Evolutionary conservation across 2,888 invertebrate genomes (phyloP), one percentile per base, ranked within the genome.

Genomic region (Sinopyrophorus schimmeli): DNA sequence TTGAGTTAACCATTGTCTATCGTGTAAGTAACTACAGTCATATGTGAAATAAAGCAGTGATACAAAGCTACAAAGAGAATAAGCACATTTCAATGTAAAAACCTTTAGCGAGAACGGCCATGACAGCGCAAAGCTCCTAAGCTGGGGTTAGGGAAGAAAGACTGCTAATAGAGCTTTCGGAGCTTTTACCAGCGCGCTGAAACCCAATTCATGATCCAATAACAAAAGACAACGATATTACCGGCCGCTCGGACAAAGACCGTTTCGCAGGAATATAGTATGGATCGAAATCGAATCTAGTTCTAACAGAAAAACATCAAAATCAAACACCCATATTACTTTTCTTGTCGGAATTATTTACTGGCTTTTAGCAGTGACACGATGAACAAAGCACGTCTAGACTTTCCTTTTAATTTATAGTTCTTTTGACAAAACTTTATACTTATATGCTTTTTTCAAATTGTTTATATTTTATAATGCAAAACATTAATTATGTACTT

Each of bases 211-310:
- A 72, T 74, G 74, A 74, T 74, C 73, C 74, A 74, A 74, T 74
- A 74, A 74, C 74, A 74, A 74, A 74, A 74, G 73, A 74, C 73
- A 74, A 74, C 73, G 72, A 72, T 74, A 74, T 74, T 73, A 74
- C 72, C 72, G 73, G 67, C 71, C 61, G 70, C 70, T 72, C 72
- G 74, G 74, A 74, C 74, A 74, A 72, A 72, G 72, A 69, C 60
- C 61, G 59, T 53, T 63, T 58, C 58, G 38, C 30, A 20, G 60
- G 54, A 59, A 58, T 47, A 52, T 53, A 59, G 66, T 65, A 67
- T 65, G 58, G 63, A 61, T 61, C 61, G 57, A 63, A 64, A 69
- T 69, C 64, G 67, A 67, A 68, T 67, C 61, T 60, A 20, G 15
- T 50, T 50, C 38, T 24, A 39, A 20, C 24, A 24, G 28, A 16